Base-by-base conservation (phyloP, 2,888 invertebrate genomes). In the Villa cingulata region DNA sequence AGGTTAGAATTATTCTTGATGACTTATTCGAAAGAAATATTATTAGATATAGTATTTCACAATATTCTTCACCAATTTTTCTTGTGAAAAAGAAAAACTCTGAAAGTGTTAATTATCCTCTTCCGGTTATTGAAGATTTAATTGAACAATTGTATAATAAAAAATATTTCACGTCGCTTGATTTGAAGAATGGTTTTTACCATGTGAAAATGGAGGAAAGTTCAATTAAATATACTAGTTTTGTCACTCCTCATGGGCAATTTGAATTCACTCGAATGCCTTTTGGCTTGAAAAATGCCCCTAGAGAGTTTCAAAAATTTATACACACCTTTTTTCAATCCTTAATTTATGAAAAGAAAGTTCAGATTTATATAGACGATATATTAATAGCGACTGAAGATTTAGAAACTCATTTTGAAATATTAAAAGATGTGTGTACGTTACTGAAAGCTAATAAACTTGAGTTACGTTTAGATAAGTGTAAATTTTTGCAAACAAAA, bases 351-450 rank as follows among this genome's bases (percentile, higher is more conserved):
- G 50, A 50, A 14, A 43, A 43, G 36, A 46, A 53, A 15, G 14
- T 46, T 4, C 7, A 6, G 7, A 47, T 56, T 16, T 57, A 58
- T 51, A 50, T 57, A 42, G 58, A 58, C 41, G 57, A 58, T 45
- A 51, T 58, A 12, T 20, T 57, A 34, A 48, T 55, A 14, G 49
- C 49, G 15, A 49, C 48, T n/a, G 44, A 46, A 27, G 42, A 50
- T 29, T 3, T 29, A 9, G 7, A 29, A 29, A 12, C 6, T 3
- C 7, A 29, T 10, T 10, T 29, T 3, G 10, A 29, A 12, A 29
- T 29, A 10, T 29, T 9, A 9, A 6, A 29, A 10, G 12, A 29
- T 3, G 7, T 29, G 3, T 12, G 6, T 9, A 12, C 12, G 12
- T 6, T 29, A 3, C 3, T 29, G 3, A 6, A 12, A 10, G 3